Base-by-base conservation (phyloP, 2,888 invertebrate species). In the Leptinotarsa peninsularis region DNA sequence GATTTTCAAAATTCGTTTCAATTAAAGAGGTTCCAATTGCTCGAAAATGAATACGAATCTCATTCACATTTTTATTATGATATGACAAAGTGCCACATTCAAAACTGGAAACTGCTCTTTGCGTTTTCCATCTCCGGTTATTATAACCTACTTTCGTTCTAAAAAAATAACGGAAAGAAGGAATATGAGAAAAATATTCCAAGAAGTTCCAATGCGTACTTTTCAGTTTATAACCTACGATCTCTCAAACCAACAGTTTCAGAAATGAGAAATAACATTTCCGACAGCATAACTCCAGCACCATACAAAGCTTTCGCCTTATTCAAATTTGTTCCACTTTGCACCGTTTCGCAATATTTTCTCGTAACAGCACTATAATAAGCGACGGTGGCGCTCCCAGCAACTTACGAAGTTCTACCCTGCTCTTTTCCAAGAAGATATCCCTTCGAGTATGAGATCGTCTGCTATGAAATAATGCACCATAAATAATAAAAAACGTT, bases 391-490 rank as follows among this genome's bases (percentile, higher is more conserved):
- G 18, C 18, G 23, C 23, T 58, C 23, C 23, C 14, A 58, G 21
- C 3, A 58, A 23, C 23, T 15, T 2, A 15, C 58, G 21, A 58
- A 58, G 4, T 58, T 58, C 21, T 21, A 21, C 21, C 21, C 21
- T 21, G 21, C 21, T 33, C 27, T 63, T 63, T 43, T 63, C n/a
- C 10, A 13, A 63, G 63, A 43, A 13, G 33, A 33, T 63, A 63
- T 63, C n/a, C 63, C 63, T 27, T 63, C 63, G 27, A 63, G 18
- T 63, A 63, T 63, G 7, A 63, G n/a, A 63, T 63, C 63, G 63
- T 33, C 63, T 27, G 63, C 43, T 63, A 3, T 63, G 7, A 63
- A 63, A 63, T 63, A 63, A 63, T 63, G 63, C 43, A 33, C 10
- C 63, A 43, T 63, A 43, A 63, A 63, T 63, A 63, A 63, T 63